phyloP scores from a whole-genome alignment of 1,140 invertebrate species.

The Calliphora vicina region DNA sequence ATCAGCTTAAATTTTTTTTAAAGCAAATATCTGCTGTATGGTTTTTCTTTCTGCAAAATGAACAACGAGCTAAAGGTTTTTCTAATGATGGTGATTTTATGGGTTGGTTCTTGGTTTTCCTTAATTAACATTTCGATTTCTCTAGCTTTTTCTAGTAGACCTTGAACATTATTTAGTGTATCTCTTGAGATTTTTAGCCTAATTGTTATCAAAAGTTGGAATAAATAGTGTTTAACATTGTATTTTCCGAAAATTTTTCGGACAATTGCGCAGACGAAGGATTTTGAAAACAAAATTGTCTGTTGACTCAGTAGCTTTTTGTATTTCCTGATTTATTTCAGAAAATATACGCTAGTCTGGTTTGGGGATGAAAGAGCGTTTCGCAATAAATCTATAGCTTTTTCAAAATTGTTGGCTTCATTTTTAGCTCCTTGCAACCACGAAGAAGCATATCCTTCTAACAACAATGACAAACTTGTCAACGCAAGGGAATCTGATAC shows the following conservation, averaged over 20 bases:
- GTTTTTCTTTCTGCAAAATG: constrained; percentile 34
- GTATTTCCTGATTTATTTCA: constrained; percentile 18
- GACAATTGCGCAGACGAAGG: constrained; percentile 24
- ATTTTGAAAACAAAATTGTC: constrained; percentile 6
- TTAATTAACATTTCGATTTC: constrained; percentile 8
- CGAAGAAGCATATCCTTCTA: constrained; percentile 36
- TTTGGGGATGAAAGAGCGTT: constrained; percentile 27
- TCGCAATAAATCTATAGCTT: background rate
- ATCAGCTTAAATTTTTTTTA: constrained; percentile 15
- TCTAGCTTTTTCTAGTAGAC: background rate
- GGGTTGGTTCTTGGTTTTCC: background rate
- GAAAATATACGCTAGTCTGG: constrained; percentile 31
- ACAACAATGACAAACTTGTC: constrained; percentile 11
- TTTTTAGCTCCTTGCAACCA: constrained; percentile 40
- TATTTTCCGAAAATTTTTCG: no score
- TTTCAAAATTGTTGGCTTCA: constrained; percentile 1
- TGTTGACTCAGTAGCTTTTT: constrained; percentile 2
- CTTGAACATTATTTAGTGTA: constrained; percentile 4
- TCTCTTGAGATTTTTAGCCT: background rate
- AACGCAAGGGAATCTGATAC: constrained; percentile 29
- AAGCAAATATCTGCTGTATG: constrained; percentile 22
- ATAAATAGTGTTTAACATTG: no score
- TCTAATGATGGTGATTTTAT: background rate
- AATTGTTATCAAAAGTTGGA: no score
- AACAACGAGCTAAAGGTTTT: background rate